Conservation (phyloP, 2,113 vertebrate species). For the Pholis gunnellus region DNA sequence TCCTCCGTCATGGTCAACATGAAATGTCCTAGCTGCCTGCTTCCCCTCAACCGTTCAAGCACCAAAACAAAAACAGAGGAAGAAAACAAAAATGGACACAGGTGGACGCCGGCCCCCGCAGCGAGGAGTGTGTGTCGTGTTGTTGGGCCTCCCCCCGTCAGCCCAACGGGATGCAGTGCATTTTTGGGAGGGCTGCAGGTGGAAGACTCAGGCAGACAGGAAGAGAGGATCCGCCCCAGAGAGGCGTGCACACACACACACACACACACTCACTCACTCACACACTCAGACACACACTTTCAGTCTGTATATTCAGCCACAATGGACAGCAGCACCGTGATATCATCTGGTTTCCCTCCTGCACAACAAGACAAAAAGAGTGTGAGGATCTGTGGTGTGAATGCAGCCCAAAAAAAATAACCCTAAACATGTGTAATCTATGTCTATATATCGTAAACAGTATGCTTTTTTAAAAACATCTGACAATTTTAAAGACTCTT, state of each 20-base stretch:
- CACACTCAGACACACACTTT: conserved; percentile 26
- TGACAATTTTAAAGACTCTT: background rate
- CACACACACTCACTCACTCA: background rate
- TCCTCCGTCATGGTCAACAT: conserved; percentile 59
- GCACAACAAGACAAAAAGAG: conserved; percentile 33
- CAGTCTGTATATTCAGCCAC: conserved; percentile 99
- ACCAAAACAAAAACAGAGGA: conserved; percentile 56
- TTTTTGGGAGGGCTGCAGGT: conserved; percentile 52
- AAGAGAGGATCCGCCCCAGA: conserved; percentile 42
- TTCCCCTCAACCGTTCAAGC: conserved; percentile 37
- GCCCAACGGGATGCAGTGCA: conserved; percentile 62
- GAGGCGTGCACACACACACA: conserved; percentile 4
- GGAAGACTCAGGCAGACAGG: conserved; percentile 68
- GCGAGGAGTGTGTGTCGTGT: conserved; percentile 40
- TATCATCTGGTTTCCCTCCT: conserved; percentile 99
- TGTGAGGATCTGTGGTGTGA: background rate
- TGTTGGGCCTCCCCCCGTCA: conserved; percentile 32
- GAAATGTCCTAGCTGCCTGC: conserved; percentile 50
- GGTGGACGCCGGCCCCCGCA: conserved; percentile 26
- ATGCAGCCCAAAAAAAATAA: background rate
- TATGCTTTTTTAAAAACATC: too few species aligned
- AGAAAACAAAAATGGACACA: conserved; percentile 62
- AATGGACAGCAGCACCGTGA: conserved; percentile 98
- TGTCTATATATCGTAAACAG: background rate
- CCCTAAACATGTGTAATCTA: background rate